Percentiles rank a stretch among this genome's conserved stretches.
These are phyloP conservation scores for Pantherophis vulpinus DNA, from an alignment of 2,797 vertebrate species.

Conservation along the genomic window DNA sequence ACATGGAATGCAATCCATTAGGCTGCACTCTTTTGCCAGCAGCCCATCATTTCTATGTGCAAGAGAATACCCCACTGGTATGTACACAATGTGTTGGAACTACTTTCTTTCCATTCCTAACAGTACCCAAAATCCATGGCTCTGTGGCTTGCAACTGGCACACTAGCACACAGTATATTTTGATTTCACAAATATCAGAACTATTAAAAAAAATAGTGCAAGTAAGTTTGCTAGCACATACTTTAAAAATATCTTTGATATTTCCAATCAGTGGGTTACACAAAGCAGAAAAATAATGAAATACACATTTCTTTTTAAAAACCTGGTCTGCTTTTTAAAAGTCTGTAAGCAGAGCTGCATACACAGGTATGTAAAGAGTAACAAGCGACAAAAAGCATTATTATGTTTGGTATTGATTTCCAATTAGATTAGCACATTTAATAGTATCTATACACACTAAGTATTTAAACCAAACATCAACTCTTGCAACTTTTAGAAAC, in stretches of 20 bases:
- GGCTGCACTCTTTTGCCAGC: neutral
- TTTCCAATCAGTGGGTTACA: neutral
- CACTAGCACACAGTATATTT: conserved; percentile 28
- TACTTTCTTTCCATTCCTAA: neutral
- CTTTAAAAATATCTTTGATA: conserved; percentile 10
- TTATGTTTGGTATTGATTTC: neutral
- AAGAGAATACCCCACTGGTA: neutral
- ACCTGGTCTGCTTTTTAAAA: conserved; percentile 3
- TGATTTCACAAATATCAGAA: conserved; percentile 54
- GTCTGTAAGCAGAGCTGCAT: neutral
- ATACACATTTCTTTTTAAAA: neutral
- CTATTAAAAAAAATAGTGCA: conserved; percentile 58
- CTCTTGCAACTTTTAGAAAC: conserved; percentile 45
- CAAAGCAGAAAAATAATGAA: neutral
- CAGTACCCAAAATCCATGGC: neutral
- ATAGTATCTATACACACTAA: neutral
- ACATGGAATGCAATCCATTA: neutral
- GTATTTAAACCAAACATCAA: neutral
- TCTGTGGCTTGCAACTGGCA: conserved; percentile 29
- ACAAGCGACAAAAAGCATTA: conserved; percentile 7
- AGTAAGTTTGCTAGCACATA: conserved; percentile 53
- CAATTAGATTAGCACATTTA: neutral
- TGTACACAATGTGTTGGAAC: neutral
- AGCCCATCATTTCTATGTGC: neutral
- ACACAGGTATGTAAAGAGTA: conserved; percentile 30